Evolutionary conservation across 53 echinoderm and acorn worm genomes (phyloP).

Genomic region (Echinarachnius parma): DNA sequence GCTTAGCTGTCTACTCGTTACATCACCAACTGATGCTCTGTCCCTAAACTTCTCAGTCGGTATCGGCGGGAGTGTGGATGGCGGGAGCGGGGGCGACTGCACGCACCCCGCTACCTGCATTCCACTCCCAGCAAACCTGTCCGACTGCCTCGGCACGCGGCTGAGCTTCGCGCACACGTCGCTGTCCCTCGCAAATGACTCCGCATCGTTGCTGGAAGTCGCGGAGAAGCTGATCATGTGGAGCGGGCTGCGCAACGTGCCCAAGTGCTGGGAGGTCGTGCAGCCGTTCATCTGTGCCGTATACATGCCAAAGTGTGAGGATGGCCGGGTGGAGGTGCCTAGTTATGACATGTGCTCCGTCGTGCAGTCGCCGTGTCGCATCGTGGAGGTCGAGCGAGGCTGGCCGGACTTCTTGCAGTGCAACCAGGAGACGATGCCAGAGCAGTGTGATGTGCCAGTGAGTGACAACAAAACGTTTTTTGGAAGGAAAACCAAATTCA

Average conservation of each 20-base stretch:
- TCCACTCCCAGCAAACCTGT: slow-evolving; percentile 54
- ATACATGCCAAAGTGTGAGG: slow-evolving; percentile 86
- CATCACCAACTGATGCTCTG: too few species aligned
- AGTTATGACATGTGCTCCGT: slow-evolving; percentile 81
- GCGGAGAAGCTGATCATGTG: slow-evolving; percentile 69
- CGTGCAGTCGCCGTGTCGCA: slow-evolving; percentile 71
- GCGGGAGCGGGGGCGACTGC: slow-evolving; percentile 37
- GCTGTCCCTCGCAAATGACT: slow-evolving; percentile 71
- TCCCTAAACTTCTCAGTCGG: slow-evolving; percentile 18
- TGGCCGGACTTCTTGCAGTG: slow-evolving; percentile 93
- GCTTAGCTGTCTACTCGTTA: too few species aligned
- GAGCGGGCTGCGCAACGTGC: slow-evolving; percentile 83
- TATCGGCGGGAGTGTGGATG: too few species aligned
- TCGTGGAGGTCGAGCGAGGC: slow-evolving; percentile 84
- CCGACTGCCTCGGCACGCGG: slow-evolving; percentile 65
- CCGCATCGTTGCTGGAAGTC: slow-evolving; percentile 53
- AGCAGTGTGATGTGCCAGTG: slow-evolving; percentile 18
- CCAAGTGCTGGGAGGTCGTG: slow-evolving; percentile 94
- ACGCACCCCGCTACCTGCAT: slow-evolving; percentile 47
- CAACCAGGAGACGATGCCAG: slow-evolving; percentile 48
- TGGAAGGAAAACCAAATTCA: too few species aligned
- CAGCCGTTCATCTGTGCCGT: slow-evolving; percentile 88
- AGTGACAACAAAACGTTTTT: too few species aligned
- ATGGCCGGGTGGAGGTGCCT: slow-evolving; percentile 82
- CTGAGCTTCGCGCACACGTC: slow-evolving; percentile 61